phyloP scores from a whole-genome alignment of 2,797 vertebrate genomes.

The Jordanella pulchra region DNA sequence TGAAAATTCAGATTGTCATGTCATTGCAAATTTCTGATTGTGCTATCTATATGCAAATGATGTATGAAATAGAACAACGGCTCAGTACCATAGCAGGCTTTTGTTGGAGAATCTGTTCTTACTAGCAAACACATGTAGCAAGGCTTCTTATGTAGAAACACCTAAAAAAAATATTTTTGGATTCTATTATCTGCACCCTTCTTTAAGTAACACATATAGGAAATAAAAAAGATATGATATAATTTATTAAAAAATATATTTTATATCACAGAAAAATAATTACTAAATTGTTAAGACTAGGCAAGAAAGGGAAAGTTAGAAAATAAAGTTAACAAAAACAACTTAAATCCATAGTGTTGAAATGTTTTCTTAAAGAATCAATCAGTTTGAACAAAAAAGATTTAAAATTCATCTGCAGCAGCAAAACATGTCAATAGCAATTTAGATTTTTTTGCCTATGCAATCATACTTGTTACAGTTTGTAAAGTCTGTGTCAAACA shows the following conservation, averaged over 20 bases:
- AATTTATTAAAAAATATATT: not conserved
- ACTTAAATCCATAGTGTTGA: too few relatives aligned
- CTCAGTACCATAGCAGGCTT: constrained; percentile 19
- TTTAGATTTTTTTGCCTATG: not conserved
- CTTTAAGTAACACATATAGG: not conserved
- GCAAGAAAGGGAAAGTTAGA: not conserved
- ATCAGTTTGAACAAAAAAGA: not conserved
- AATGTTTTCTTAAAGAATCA: not conserved
- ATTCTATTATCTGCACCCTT: constrained; percentile 27
- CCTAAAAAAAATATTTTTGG: constrained; percentile 16
- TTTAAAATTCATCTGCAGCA: not conserved
- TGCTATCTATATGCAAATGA: constrained; percentile 71
- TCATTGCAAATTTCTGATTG: constrained; percentile 49
- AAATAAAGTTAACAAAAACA: not conserved
- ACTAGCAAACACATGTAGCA: constrained; percentile 19
- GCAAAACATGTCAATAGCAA: not conserved
- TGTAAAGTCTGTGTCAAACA: not conserved
- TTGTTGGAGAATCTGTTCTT: constrained; percentile 7
- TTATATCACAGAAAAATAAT: not conserved
- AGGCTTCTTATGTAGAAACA: constrained; percentile 14
- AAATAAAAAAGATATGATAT: not conserved
- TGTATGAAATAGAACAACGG: constrained; percentile 10
- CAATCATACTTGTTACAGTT: not conserved
- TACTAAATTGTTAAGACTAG: not conserved
- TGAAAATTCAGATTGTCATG: constrained; percentile 28